A percentile compares a stretch with the other conserved stretches of the same genome.
Evolutionary conservation across 2,888 invertebrate species (phyloP).

Genomic region (Nebria salina): DNA sequence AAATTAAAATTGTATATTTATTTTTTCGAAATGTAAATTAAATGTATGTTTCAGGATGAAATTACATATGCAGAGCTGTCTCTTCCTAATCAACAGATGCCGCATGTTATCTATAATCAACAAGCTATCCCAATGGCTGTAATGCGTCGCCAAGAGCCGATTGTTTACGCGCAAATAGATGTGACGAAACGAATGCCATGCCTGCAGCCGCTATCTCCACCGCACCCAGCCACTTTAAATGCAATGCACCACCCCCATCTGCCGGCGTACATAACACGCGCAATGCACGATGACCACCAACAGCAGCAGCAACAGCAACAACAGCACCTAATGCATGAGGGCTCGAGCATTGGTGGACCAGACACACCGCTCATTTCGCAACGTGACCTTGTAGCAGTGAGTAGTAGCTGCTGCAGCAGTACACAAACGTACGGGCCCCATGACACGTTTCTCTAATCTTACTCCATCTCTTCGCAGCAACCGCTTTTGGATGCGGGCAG

Average conservation of each 20-base stretch:
- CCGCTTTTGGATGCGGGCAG: conserved; percentile 58
- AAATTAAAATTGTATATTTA: too few relatives aligned
- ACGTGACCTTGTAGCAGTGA: conserved; percentile 46
- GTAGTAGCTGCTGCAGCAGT: conserved; percentile 37
- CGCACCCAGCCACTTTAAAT: conserved; percentile 61
- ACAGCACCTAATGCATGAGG: conserved; percentile 51
- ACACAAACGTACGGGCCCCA: conserved; percentile 30
- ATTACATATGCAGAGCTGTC: conserved; percentile 69
- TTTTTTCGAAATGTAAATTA: too few relatives aligned
- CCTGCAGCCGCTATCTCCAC: conserved; percentile 58
- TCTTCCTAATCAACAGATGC: conserved; percentile 61
- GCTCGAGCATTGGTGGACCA: conserved; percentile 56
- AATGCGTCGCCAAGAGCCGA: conserved; percentile 63
- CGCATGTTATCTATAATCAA: conserved; percentile 61
- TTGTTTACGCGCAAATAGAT: conserved; percentile 68
- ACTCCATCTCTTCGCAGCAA: conserved; percentile 49
- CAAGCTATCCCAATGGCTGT: conserved; percentile 62
- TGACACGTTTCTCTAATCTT: conserved; percentile 41
- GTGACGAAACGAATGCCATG: conserved; percentile 58
- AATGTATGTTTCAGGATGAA: conserved; percentile 57
- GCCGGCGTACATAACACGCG: conserved; percentile 58
- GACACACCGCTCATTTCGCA: conserved; percentile 59
- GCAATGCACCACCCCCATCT: conserved; percentile 59
- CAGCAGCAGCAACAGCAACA: conserved; percentile 46
- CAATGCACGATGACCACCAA: conserved; percentile 56